A percentile compares a stretch with the other conserved stretches of the same genome.
phyloP scores from a whole-genome alignment of 1,140 invertebrate species.

The Asobara japonica region DNA sequence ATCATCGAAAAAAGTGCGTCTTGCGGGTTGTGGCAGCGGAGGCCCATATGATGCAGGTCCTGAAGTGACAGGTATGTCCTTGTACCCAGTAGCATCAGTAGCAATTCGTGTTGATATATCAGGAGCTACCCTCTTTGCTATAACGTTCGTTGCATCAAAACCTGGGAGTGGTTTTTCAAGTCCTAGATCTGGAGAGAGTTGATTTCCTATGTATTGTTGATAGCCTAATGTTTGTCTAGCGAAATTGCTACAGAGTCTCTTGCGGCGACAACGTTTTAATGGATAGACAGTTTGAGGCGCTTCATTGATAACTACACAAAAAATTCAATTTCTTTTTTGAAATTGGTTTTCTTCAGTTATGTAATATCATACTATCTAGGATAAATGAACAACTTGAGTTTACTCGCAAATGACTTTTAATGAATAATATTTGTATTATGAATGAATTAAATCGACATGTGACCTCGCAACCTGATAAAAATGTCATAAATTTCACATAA shows the following conservation, averaged over 20 bases:
- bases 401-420: not conserved
- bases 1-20: constrained; percentile 51
- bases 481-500: too few relatives aligned
- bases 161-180: not conserved
- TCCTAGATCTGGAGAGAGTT: not conserved
- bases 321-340: too few relatives aligned
- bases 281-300: not conserved
- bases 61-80: not conserved
- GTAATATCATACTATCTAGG: too few relatives aligned
- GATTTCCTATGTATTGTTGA: constrained; percentile 8
- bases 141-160: not conserved
- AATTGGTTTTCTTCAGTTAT: too few relatives aligned
- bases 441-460: not conserved
- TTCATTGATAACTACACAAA: not conserved
- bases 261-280: constrained; percentile 4
- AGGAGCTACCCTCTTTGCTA: not conserved
- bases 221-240: not conserved
- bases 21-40: not conserved
- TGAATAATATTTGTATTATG: not conserved
- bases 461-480: not conserved
- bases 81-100: constrained; percentile 14
- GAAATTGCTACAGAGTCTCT: constrained; percentile 10
- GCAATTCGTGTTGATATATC: not conserved
- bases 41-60: not conserved
- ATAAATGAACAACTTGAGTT: too few relatives aligned